These are phyloP conservation scores for Eurypyga helias DNA, from an alignment of 2,113 vertebrate species.

Conservation along the genomic window DNA sequence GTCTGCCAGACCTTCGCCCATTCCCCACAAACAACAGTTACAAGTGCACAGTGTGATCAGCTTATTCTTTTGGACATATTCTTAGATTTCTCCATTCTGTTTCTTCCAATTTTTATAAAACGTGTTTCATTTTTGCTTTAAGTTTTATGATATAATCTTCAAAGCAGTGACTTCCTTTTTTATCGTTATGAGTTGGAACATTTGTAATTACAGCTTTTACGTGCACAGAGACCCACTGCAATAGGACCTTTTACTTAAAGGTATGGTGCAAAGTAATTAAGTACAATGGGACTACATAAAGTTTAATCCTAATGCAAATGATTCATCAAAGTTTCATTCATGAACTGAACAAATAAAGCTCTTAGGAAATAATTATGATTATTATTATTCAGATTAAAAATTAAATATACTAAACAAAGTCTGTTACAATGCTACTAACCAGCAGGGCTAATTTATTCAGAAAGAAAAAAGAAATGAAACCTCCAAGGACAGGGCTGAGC, in stretches of 20 bases:
- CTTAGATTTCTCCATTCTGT: neutral
- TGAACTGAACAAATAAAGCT: neutral
- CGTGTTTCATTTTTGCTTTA: neutral
- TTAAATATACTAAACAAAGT: neutral
- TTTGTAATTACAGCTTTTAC: neutral
- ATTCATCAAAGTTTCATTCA: neutral
- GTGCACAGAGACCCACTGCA: neutral
- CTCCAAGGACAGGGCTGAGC: neutral
- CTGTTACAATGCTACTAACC: neutral
- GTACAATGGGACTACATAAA: neutral
- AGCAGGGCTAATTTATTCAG: neutral
- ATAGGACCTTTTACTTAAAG: neutral
- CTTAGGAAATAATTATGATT: neutral
- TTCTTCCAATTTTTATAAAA: neutral
- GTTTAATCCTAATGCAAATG: neutral
- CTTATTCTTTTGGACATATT: neutral
- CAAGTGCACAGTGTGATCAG: neutral
- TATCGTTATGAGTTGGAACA: neutral
- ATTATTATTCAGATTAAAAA: conserved; percentile 14
- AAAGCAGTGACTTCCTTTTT: neutral
- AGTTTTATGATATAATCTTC: neutral
- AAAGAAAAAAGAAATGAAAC: neutral
- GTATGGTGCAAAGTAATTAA: neutral
- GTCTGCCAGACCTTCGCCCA: neutral
- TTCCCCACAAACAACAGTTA: neutral